A percentile compares a stretch with the other conserved stretches of the same genome.
phyloP scores from a whole-genome alignment of 1,140 invertebrate species.

The Heliconius eleuchia region DNA sequence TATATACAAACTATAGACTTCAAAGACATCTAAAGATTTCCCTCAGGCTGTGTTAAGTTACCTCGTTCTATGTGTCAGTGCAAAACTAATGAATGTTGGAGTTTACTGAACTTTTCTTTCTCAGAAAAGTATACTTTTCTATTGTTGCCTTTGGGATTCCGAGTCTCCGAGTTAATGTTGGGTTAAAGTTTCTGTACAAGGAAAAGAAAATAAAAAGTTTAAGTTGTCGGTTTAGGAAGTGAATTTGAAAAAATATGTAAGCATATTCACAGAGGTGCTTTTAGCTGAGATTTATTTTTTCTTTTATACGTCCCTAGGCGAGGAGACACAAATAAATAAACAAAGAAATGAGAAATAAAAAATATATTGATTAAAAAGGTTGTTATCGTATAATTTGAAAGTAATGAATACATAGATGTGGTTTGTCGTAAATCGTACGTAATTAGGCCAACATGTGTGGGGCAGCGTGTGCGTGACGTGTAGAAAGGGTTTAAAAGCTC shows the following conservation, averaged over 20 bases:
- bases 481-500: conserved; percentile 57
- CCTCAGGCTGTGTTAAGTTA: conserved; percentile 26
- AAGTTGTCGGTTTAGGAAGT: background rate
- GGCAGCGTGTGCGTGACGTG: conserved; percentile 57
- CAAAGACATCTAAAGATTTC: conserved; percentile 37
- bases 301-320: no score
- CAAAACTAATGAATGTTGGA: conserved; percentile 36
- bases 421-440: conserved; percentile 63
- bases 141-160: conserved; percentile 3
- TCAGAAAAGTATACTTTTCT: conserved; percentile 5
- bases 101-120: background rate
- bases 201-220: background rate
- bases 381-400: conserved; percentile 38
- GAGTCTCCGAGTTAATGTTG: background rate
- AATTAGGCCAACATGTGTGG: conserved; percentile 57
- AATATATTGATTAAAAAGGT: background rate
- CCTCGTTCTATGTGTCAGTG: conserved; percentile 32
- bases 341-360: background rate
- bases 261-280: background rate
- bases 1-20: conserved; percentile 11
- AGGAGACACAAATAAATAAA: background rate
- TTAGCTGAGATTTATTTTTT: background rate
- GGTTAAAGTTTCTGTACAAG: conserved; percentile 2
- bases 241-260: background rate
- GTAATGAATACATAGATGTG: conserved; percentile 56